Evolutionary conservation across 2,888 invertebrate genomes (phyloP).

Genomic region (Alcis repandata): DNA sequence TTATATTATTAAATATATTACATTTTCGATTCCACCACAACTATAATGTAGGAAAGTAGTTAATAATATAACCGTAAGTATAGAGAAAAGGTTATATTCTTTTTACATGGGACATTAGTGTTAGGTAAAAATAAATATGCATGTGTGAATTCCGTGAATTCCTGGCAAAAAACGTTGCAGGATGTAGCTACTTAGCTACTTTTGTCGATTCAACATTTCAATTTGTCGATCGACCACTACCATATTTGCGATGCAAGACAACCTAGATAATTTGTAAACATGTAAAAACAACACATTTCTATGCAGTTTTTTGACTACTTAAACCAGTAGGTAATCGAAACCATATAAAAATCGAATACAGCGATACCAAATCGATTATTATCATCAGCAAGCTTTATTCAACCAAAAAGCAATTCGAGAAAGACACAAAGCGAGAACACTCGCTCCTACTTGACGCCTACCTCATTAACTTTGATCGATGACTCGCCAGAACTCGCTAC

Average conservation of each 20-base stretch:
- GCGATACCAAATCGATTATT: not conserved
- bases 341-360: no score
- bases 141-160: no score
- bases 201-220: no score
- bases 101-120: not conserved
- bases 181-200: no score
- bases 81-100: not conserved
- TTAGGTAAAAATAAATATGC: not conserved
- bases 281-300: constrained; percentile 4
- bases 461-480: constrained; percentile 37
- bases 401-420: constrained; percentile 18
- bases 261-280: not conserved
- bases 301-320: no score
- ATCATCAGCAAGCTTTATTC: constrained; percentile 7
- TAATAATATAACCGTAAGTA: not conserved
- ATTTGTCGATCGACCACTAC: no score
- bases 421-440: constrained; percentile 11
- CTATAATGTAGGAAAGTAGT: no score
- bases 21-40: not conserved
- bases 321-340: no score
- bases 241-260: no score
- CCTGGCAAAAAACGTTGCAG: no score
- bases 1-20: not conserved
- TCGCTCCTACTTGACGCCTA: constrained; percentile 16
- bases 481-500: constrained; percentile 17